These are phyloP conservation scores for Emydoidea blandingii DNA, from an alignment of 2,797 vertebrate genomes.

Conservation along the genomic window DNA sequence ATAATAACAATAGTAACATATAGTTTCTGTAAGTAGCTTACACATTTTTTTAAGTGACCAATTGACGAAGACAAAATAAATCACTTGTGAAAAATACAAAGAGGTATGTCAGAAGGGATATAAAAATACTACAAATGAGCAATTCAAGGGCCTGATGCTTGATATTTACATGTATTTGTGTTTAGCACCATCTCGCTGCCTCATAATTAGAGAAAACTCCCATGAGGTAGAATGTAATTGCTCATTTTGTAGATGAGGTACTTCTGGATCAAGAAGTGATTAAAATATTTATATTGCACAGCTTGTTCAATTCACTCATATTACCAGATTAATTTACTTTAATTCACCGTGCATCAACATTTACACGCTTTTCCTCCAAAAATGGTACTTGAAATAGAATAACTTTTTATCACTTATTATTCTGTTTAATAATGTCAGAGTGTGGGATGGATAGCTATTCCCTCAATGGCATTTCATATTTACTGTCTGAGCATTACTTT, in stretches of 20 bases:
- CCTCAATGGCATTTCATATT: slow-evolving; percentile 50
- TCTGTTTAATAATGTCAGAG: slow-evolving; percentile 54
- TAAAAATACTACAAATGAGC: slow-evolving; percentile 73
- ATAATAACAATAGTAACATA: not conserved
- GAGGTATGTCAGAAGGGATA: slow-evolving; percentile 13
- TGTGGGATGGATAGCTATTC: not conserved
- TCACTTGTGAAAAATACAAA: slow-evolving; percentile 11
- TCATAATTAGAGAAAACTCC: slow-evolving; percentile 86
- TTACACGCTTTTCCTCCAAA: slow-evolving; percentile 70
- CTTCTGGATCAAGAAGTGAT: slow-evolving; percentile 89
- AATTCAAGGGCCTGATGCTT: slow-evolving; percentile 81
- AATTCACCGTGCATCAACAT: slow-evolving; percentile 81
- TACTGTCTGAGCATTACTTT: slow-evolving; percentile 12
- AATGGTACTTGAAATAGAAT: slow-evolving; percentile 79
- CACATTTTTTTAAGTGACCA: not conserved
- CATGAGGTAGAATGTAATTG: slow-evolving; percentile 89
- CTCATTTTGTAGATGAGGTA: slow-evolving; percentile 91
- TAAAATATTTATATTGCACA: slow-evolving; percentile 94
- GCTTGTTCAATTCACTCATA: slow-evolving; percentile 84
- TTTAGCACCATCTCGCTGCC: slow-evolving; percentile 81
- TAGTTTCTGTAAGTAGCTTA: not conserved
- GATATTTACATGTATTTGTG: slow-evolving; percentile 85
- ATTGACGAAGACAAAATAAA: not conserved
- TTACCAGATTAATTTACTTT: slow-evolving; percentile 86
- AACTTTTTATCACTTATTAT: slow-evolving; percentile 69